Evolutionary conservation across 2,888 invertebrate genomes (phyloP).

Genomic region (Lepidochitona cinerea): DNA sequence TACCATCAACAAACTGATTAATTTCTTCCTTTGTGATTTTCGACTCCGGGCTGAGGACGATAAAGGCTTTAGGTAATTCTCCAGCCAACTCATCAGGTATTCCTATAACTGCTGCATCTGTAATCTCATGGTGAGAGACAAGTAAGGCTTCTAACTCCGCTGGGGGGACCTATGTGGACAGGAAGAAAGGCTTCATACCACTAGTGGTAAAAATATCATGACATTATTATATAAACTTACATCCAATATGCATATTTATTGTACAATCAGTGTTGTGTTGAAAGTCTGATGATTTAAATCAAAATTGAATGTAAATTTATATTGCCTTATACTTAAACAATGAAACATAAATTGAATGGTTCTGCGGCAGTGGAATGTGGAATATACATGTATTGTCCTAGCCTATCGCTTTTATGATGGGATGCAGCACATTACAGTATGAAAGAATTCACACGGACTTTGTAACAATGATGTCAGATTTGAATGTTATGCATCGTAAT

Average conservation of each 20-base stretch:
- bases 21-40: constrained; percentile 75
- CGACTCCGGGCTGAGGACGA: constrained; percentile 75
- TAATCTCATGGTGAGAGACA: constrained; percentile 79
- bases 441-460: no score
- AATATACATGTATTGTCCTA: no score
- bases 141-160: constrained; percentile 89
- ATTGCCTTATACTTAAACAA: background rate
- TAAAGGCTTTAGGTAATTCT: constrained; percentile 83
- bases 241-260: no score
- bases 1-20: constrained; percentile 42
- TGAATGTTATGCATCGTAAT: no score
- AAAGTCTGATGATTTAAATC: background rate
- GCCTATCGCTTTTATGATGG: no score
- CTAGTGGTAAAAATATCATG: no score
- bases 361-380: no score
- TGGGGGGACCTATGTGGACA: constrained; percentile 82
- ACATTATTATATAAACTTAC: no score
- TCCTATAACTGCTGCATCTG: constrained; percentile 87
- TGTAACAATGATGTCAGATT: no score
- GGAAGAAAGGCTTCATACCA: background rate
- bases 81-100: constrained; percentile 74
- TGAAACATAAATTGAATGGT: no score
- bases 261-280: no score
- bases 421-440: no score
- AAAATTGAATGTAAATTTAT: background rate